phyloP scores from a whole-genome alignment of 2,888 invertebrate genomes.

The Oligia latruncula region DNA sequence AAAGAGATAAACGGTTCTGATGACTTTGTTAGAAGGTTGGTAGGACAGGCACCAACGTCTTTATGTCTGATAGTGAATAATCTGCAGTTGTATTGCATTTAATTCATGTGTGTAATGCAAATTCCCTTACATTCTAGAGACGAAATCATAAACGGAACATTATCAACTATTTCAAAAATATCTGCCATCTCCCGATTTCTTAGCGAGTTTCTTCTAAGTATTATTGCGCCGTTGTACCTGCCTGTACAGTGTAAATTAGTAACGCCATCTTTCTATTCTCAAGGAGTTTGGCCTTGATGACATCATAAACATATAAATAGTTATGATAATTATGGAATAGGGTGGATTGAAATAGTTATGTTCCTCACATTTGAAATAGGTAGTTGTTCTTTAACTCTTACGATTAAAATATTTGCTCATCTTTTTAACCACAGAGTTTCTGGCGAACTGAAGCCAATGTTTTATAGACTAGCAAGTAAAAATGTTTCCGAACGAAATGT shows the following conservation, averaged over 20 bases:
- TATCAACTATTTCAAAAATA: neutral
- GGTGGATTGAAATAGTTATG: neutral
- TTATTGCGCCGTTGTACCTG: neutral
- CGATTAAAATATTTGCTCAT: neutral
- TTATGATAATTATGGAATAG: no score
- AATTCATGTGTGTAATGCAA: neutral
- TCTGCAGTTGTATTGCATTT: neutral
- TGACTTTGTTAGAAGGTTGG: neutral
- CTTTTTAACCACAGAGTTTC: neutral
- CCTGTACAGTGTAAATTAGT: neutral
- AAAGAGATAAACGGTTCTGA: neutral
- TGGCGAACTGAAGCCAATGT: neutral
- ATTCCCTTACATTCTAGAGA: neutral
- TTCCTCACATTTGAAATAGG: neutral
- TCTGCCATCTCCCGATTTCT: conserved; percentile 40
- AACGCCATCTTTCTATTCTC: conserved; percentile 35
- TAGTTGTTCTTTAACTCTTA: neutral
- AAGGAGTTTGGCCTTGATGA: neutral
- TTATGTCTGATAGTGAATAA: neutral
- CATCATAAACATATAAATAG: neutral
- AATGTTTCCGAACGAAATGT: conserved; percentile 33
- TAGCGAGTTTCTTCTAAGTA: neutral
- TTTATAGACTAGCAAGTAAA: neutral
- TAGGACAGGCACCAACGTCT: neutral
- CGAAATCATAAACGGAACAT: neutral